These are phyloP conservation scores for Eonycteris spelaea DNA, from an alignment of 2,113 vertebrate genomes.

Conservation along the genomic window DNA sequence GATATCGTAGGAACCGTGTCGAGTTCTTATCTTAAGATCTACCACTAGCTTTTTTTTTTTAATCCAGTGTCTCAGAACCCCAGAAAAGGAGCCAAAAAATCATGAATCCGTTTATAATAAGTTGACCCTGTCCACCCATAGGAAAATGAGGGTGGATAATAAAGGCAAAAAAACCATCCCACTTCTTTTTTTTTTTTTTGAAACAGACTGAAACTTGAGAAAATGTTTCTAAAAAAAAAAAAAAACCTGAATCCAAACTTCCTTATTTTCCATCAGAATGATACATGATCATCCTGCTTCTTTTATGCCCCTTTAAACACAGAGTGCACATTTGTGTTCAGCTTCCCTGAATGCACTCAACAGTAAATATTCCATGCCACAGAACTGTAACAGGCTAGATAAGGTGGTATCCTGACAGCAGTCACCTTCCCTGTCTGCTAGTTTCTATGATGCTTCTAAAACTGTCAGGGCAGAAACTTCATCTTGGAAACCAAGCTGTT, in stretches of 20 bases:
- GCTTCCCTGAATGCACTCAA: neutral
- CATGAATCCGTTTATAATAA: neutral
- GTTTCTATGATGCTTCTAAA: conserved; percentile 11
- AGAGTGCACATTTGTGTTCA: neutral
- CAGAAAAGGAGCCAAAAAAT: neutral
- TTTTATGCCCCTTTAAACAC: conserved; percentile 20
- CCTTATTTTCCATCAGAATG: neutral
- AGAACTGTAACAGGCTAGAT: neutral
- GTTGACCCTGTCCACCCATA: neutral
- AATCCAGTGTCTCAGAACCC: neutral
- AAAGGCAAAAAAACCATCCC: neutral
- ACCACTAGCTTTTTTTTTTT: neutral
- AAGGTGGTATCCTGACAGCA: conserved; percentile 33
- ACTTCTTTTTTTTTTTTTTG: neutral
- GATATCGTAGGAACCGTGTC: neutral
- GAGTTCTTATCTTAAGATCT: neutral
- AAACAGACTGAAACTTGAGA: neutral
- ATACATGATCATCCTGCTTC: neutral
- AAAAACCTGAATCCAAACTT: neutral
- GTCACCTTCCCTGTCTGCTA: neutral
- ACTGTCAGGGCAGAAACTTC: conserved; percentile 33
- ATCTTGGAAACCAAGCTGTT: conserved; percentile 26
- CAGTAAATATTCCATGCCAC: neutral
- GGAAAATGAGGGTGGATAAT: neutral
- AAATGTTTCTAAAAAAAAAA: neutral